phyloP scores from a whole-genome alignment of 2,113 vertebrate genomes.

The Antidorcas marsupialis region DNA sequence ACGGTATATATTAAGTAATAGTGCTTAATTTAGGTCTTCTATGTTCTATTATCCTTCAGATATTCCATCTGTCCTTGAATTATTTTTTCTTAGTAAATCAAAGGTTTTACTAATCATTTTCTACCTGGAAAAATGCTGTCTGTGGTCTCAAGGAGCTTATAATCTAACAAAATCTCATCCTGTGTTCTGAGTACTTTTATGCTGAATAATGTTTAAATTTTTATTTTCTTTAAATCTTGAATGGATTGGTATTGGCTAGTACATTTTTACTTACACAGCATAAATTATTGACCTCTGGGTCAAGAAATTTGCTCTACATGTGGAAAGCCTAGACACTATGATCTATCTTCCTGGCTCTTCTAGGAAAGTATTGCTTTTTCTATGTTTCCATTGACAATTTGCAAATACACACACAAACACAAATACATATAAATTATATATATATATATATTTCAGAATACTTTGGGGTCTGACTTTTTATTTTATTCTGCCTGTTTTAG shows the following conservation, averaged over 20 bases:
- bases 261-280: background rate
- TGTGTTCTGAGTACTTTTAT: background rate
- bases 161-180: background rate
- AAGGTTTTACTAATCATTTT: conserved; percentile 10
- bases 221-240: background rate
- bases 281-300: background rate
- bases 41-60: background rate
- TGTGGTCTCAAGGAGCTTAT: background rate
- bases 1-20: background rate
- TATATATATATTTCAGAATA: background rate
- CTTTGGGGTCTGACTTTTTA: background rate
- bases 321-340: background rate
- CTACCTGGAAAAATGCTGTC: background rate
- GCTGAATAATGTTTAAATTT: background rate
- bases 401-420: background rate
- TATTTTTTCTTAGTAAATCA: background rate
- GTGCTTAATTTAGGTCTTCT: background rate
- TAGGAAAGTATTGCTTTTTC: background rate
- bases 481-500: conserved; percentile 9
- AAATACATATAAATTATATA: background rate
- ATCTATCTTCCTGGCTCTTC: background rate
- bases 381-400: background rate
- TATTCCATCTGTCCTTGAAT: background rate
- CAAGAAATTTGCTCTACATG: background rate
- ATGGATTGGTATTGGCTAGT: background rate